Conservation (phyloP, 2,888 invertebrate species). For the Leucoma salicis region DNA sequence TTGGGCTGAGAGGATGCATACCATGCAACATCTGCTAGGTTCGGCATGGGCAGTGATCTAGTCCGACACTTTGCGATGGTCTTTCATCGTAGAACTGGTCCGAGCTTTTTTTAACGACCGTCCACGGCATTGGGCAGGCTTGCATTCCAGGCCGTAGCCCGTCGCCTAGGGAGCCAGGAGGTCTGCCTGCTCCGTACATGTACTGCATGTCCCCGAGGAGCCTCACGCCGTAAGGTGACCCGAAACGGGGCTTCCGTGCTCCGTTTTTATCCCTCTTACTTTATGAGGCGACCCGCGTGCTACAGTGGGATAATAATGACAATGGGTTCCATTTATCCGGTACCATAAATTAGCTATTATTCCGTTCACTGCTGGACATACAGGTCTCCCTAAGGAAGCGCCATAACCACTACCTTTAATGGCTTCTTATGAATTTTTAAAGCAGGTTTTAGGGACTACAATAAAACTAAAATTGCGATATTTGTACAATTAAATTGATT, state of each 20-base stretch:
- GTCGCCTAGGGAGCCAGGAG: slow-evolving; percentile 82
- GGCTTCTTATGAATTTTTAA: too few species aligned
- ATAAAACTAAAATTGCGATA: too few species aligned
- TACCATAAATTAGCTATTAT: too few species aligned
- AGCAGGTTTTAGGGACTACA: too few species aligned
- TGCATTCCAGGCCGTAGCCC: slow-evolving; percentile 80
- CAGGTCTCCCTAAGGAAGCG: too few species aligned
- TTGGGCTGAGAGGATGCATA: slow-evolving; percentile 90
- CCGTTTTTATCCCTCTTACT: too few species aligned
- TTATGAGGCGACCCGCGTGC: too few species aligned
- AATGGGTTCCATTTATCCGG: too few species aligned
- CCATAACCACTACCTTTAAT: too few species aligned
- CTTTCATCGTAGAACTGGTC: slow-evolving; percentile 92
- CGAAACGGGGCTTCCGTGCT: slow-evolving; percentile 94
- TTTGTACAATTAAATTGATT: too few species aligned
- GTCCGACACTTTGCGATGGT: slow-evolving; percentile 72
- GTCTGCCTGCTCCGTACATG: slow-evolving; percentile 87
- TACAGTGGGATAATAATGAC: too few species aligned
- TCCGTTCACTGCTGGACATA: too few species aligned
- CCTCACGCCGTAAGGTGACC: slow-evolving; percentile 93
- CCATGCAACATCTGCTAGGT: slow-evolving; percentile 87
- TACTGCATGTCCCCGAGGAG: slow-evolving; percentile 91
- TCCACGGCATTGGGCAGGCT: slow-evolving; percentile 81
- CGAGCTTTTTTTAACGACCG: slow-evolving; percentile 85
- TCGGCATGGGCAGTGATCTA: slow-evolving; percentile 84